Evolutionary conservation across 2,113 vertebrate genomes (phyloP), one percentile per base, ranked within the genome.

Genomic region (Crotalus tigris): DNA sequence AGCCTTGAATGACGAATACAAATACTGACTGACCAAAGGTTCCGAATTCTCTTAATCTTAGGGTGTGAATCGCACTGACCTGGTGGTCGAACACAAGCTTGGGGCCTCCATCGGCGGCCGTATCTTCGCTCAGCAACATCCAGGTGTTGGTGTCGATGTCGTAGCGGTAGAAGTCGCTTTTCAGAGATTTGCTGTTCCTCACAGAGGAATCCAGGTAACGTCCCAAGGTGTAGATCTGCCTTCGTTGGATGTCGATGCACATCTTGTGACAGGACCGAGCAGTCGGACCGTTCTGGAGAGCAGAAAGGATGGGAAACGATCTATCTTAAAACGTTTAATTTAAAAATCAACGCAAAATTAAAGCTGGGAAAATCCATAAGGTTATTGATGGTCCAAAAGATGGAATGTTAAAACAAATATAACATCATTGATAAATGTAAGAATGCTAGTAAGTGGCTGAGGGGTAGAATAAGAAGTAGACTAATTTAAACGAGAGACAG

Each of bases 11-110:
- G 49, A 51, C 5, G 3, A 33, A 13, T 13, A 87, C 49, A 6
- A 87, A 26, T 15, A n/a, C n/a, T n/a, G n/a, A 53, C 11, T 46
- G 26, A 4, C 17, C 6, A 29, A 51, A 24, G 8, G 3, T 21
- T 15, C 10, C 33, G 17, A 11, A 9, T 0, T 33, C n/a, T 17
- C 11, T 9, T 85, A 3, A 13, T 17, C 53, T 29, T 44, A 57
- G 19, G 4, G 9, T 5, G 26, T 13, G 26, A n/a, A 2, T 4
- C 4, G 23, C 5, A 44, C 96, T 95, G 94, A 99, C 99, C 99
- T 99, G 99, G 97, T 99, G 99, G 97, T 99, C 99, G 46, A 99
- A 99, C 92, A 99, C 99, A 92, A 99, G 96, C 95, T 99, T 99
- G 0, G 99, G 99, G 6, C 99, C 99, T 69, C 99, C 99, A 21